These are phyloP conservation scores for Nebria ingens DNA, from an alignment of 1,140 invertebrate genomes.

Conservation along the genomic window DNA sequence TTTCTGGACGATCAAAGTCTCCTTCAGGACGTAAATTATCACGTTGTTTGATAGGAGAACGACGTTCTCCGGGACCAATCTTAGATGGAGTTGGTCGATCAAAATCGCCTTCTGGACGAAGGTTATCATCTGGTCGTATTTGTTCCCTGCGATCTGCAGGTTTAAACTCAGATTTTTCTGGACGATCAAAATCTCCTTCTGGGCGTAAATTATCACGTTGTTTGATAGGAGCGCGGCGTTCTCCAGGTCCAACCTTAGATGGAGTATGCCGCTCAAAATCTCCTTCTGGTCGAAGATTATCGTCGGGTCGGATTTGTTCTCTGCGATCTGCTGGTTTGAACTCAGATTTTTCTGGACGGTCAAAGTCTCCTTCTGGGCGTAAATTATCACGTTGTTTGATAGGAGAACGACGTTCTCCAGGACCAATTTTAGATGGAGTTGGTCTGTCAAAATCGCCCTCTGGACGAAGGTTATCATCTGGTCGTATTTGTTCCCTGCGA, in stretches of 20 bases:
- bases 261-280: constrained; percentile 22
- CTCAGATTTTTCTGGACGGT: constrained; percentile 2
- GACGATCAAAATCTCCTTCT: constrained; percentile 41
- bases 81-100: constrained; percentile 26
- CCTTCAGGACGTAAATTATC: constrained; percentile 34
- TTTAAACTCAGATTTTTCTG: constrained; percentile 35
- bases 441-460: constrained; percentile 46
- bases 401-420: constrained; percentile 39
- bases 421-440: constrained; percentile 37
- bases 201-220: constrained; percentile 44
- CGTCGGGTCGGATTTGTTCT: constrained; percentile 30
- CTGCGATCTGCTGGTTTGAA: constrained; percentile 30
- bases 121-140: constrained; percentile 39
- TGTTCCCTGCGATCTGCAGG: constrained; percentile 42
- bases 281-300: constrained; percentile 37
- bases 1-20: constrained; percentile 46
- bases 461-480: constrained; percentile 48
- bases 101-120: constrained; percentile 45
- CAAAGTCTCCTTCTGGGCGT: constrained; percentile 42
- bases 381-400: constrained; percentile 42
- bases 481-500: constrained; percentile 39
- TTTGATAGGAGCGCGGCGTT: constrained; percentile 30
- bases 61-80: constrained; percentile 35
- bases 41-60: constrained; percentile 35
- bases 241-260: constrained; percentile 19